phyloP scores from a whole-genome alignment of 2,888 invertebrate genomes.

The Pilophorus perplexus region DNA sequence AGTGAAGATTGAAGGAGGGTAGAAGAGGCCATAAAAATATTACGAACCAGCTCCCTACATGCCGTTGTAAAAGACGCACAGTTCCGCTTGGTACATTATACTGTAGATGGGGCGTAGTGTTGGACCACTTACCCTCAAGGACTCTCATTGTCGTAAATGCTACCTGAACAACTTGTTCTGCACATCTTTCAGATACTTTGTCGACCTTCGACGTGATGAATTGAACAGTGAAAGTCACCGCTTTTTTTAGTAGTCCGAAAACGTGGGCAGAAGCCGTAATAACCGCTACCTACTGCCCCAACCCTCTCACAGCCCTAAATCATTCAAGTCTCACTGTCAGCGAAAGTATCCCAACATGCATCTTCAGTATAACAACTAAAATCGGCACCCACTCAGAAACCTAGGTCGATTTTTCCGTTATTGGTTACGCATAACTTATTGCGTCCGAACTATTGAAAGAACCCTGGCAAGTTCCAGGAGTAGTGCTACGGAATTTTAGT shows the following conservation, averaged over 20 bases:
- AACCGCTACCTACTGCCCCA: conserved; percentile 11
- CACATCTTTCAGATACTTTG: conserved; percentile 1
- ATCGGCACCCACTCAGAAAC: not conserved
- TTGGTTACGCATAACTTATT: conserved; percentile 20
- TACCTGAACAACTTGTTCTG: conserved; percentile 18
- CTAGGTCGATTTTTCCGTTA: conserved; percentile 10
- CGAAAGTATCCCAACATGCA: conserved; percentile 30
- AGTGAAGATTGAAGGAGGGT: too few relatives aligned
- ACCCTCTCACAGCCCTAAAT: conserved; percentile 24
- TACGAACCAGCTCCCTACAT: too few relatives aligned
- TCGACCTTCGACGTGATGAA: conserved; percentile 10
- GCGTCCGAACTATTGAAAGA: conserved; percentile 1
- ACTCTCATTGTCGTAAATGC: not conserved
- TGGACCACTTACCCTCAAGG: conserved; percentile 2
- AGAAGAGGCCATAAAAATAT: too few relatives aligned
- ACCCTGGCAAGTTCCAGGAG: not conserved
- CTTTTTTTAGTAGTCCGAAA: conserved; percentile 27
- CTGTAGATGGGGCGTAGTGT: too few relatives aligned
- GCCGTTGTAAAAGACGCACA: too few relatives aligned
- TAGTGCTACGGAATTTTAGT: not conserved
- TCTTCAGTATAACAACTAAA: not conserved
- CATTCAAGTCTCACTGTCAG: conserved; percentile 9
- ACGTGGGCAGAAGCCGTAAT: conserved; percentile 3
- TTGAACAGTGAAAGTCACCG: conserved; percentile 32
- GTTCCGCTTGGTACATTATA: too few relatives aligned